A percentile compares a stretch with the other conserved stretches of the same genome.
phyloP scores from a whole-genome alignment of 2,113 vertebrate species.

The Lophotis ruficrista region DNA sequence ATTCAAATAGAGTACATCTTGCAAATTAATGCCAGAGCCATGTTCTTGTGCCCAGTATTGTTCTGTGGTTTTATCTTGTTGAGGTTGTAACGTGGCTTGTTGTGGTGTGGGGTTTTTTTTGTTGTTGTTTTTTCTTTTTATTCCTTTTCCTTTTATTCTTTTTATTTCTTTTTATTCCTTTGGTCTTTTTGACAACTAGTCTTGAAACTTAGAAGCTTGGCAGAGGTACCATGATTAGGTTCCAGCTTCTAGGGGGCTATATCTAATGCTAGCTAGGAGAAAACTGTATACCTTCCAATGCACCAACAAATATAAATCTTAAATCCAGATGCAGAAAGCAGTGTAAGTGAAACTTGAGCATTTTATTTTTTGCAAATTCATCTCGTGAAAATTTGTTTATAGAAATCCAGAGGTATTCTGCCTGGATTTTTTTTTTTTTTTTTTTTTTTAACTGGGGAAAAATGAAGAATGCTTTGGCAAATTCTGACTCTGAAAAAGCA shows the following conservation, averaged over 20 bases:
- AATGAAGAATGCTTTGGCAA: not conserved
- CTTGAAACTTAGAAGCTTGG: not conserved
- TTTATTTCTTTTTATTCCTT: not conserved
- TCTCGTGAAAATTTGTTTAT: not conserved
- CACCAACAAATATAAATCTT: not conserved
- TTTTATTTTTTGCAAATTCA: not conserved
- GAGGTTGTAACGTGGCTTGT: not conserved
- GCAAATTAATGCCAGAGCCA: not conserved
- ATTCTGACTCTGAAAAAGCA: not conserved
- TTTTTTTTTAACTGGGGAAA: not conserved
- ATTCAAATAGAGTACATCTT: not conserved
- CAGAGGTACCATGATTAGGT: not conserved
- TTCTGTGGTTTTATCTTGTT: not conserved
- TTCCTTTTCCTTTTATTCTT: not conserved
- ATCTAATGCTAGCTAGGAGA: not conserved
- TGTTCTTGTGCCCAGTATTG: not conserved
- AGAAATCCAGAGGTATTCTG: not conserved
- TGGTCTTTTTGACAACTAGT: not conserved
- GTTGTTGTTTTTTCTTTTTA: not conserved
- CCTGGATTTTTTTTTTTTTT: not conserved
- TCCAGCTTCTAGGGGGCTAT: not conserved
- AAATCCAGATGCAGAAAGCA: not conserved
- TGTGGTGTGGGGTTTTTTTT: not conserved
- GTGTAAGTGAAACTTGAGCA: not conserved
- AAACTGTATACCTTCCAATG: not conserved